Conservation (phyloP, 2,797 vertebrate genomes). For the Gobio occitaniae region DNA sequence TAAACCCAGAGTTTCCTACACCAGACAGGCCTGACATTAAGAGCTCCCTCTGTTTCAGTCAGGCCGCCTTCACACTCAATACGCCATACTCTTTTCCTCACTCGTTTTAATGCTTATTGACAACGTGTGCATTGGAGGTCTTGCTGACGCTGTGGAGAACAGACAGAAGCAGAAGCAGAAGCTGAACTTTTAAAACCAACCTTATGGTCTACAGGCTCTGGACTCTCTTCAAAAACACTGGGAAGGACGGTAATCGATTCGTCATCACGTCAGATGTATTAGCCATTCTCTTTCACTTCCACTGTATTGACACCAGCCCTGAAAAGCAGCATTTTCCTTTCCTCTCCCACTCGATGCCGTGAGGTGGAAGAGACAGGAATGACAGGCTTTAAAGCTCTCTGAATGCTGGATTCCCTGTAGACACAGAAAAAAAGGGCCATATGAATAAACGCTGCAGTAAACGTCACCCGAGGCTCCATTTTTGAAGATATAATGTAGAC, state of each 20-base stretch:
- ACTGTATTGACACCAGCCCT: conserved; percentile 39
- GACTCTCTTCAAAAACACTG: conserved; percentile 55
- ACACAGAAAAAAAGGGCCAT: neutral
- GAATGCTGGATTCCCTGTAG: neutral
- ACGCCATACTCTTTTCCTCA: conserved; percentile 3
- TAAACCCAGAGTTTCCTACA: conserved; percentile 1
- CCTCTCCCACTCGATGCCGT: conserved; percentile 16
- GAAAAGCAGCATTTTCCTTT: conserved; percentile 16
- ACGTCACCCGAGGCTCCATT: neutral
- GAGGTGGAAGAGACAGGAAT: conserved; percentile 27
- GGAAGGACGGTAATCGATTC: conserved; percentile 69
- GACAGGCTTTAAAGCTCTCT: conserved; percentile 42
- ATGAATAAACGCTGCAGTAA: neutral
- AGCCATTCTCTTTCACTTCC: conserved; percentile 62
- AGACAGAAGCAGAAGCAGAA: conserved; percentile 11
- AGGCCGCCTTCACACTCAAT: conserved; percentile 2
- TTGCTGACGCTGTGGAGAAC: conserved; percentile 7
- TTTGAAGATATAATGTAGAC: neutral
- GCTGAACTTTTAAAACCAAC: conserved; percentile 16
- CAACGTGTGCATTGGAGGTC: neutral
- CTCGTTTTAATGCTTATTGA: conserved; percentile 38
- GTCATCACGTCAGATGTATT: conserved; percentile 70
- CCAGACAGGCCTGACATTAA: conserved; percentile 13
- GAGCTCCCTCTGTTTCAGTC: conserved; percentile 16
- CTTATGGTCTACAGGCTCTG: conserved; percentile 26